Base-by-base conservation (phyloP, 1,140 invertebrate genomes). In the Eupristina koningsbergeri region DNA sequence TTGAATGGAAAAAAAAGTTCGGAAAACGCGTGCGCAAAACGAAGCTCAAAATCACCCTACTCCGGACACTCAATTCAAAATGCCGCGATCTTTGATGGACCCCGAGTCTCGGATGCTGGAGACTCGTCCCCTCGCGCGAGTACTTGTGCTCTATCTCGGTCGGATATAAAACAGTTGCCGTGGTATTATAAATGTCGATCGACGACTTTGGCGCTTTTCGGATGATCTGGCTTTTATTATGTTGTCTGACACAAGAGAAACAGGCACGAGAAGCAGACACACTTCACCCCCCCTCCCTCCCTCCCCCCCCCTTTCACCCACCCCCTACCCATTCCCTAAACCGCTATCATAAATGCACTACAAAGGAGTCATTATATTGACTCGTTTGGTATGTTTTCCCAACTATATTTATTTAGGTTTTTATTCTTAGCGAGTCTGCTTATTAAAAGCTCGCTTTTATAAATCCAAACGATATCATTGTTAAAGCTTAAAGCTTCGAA, bases 181-280 rank as follows among this genome's bases (percentile, higher is more conserved):
- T 41, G 7, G 29, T 13, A 45, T 22, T 71, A 71, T 41, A 41
- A 71, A 41, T 31, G 58, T 41, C 75, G 83, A 86, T 84, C 22
- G 22, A 19, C n/a, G 34, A 11, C 31, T 31, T 29, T 15, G 31
- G 31, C 75, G 75, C 26, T 53, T 58, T 50, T 75, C 58, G n/a
- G 29, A 64, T 29, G 45, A 61, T 67, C 77, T 80, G 67, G 67
- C 47, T 73, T 80, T 80, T 41, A 73, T 80, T 80, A 34, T 47
- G 67, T 34, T 29, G 63, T 0, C 45, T 9, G 53, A 8, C 17
- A 1, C 9, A 50, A 9, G 47, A 8, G 5, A 11, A 5, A 7
- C 41, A 45, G n/a, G n/a, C n/a, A n/a, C n/a, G n/a, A n/a, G n/a
- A n/a, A n/a, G n/a, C n/a, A n/a, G n/a, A n/a, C n/a, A n/a, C n/a